Evolutionary conservation across 2,113 vertebrate genomes (phyloP), one percentile per base, ranked within the genome.

Genomic region (Rhizomys pruinosus): DNA sequence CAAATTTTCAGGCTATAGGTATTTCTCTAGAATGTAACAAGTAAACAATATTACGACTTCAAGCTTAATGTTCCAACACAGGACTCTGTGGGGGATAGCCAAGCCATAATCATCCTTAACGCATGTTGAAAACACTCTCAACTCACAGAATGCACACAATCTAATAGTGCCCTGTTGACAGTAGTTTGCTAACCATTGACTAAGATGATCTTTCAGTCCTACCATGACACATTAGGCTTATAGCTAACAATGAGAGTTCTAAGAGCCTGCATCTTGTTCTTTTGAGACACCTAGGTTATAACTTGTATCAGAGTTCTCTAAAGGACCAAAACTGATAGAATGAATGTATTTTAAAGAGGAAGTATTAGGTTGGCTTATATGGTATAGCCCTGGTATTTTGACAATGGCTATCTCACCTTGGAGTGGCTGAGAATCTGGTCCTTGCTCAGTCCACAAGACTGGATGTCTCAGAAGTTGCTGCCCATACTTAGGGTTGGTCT

Each of bases 111-210:
- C 34, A 29, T 69, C 71, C 37, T 87, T 29, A 72, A 78, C 37
- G 64, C 17, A 25, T 3, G 1, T n/a, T 19, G 55, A 87, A 89
- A 32, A 0, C 22, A 73, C 12, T 59, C n/a, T 74, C 25, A 11
- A 37, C 15, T 68, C 63, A 27, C 42, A 27, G n/a, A 73, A 11
- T 8, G 0, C 10, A 0, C 15, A 34, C 23, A 77, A 47, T 12
- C 12, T 20, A 23, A 20, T 15, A 22, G 29, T 42, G 47, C 23
- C 13, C 27, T 1, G 16, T 55, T 23, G 12, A 3, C 0, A 4
- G 9, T 2, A 15, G 25, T 23, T 63, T 57, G 32, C 22, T 19
- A 77, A 55, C 10, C 6, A 0, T 12, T 34, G 39, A 61, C 13
- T 16, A 8, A 74, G 22, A 7, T 1, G 27, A 29, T 11, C 3